A percentile compares a stretch with the other conserved stretches of the same genome.
These are phyloP conservation scores for Bombus difficillimus DNA, from an alignment of 1,140 invertebrate species.

Conservation along the genomic window DNA sequence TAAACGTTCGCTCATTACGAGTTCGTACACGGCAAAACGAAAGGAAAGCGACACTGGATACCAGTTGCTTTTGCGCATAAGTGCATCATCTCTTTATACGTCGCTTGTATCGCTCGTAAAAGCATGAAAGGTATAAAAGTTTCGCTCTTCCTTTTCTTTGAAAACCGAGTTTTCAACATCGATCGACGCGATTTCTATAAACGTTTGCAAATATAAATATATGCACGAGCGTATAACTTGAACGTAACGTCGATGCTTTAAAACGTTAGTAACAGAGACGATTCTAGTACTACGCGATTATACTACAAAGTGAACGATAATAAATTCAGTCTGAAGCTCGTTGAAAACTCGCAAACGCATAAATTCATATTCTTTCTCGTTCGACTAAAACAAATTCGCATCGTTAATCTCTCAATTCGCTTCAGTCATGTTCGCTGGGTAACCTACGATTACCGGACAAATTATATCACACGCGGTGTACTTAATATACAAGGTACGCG, in stretches of 20 bases:
- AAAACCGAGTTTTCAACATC: background rate
- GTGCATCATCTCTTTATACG: conserved; percentile 25
- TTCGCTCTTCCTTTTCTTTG: background rate
- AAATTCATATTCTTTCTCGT: background rate
- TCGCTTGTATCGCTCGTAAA: conserved; percentile 11
- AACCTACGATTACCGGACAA: background rate
- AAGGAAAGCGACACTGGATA: conserved; percentile 12
- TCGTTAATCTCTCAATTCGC: background rate
- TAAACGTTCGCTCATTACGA: conserved; percentile 34
- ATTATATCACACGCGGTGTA: conserved; percentile 7
- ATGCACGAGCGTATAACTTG: rapidly evolving
- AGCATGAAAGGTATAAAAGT: background rate
- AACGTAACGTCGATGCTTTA: too few relatives aligned
- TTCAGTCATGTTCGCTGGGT: background rate
- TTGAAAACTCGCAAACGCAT: too few relatives aligned
- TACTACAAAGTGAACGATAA: too few relatives aligned
- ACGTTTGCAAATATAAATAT: too few relatives aligned
- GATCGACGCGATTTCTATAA: too few relatives aligned
- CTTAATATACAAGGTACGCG: conserved; percentile 12
- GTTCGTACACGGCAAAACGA: conserved; percentile 28
- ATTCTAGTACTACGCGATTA: too few relatives aligned
- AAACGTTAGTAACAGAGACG: too few relatives aligned
- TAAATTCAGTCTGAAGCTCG: too few relatives aligned
- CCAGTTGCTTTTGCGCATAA: conserved; percentile 4
- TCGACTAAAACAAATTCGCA: too few relatives aligned